phyloP scores from a whole-genome alignment of 1,140 invertebrate species.

The Papilio dardanus region DNA sequence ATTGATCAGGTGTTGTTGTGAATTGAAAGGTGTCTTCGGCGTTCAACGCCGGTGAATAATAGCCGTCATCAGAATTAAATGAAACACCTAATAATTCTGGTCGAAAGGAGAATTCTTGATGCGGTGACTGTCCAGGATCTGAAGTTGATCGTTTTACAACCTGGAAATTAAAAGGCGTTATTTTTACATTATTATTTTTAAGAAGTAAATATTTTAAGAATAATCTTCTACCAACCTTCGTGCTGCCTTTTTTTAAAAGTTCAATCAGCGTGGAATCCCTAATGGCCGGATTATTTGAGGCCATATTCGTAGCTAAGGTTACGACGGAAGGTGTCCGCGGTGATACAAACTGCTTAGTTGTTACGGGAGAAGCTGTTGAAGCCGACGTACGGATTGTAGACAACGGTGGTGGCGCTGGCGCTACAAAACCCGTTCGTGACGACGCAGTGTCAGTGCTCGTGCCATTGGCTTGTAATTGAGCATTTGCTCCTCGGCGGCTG shows the following conservation, averaged over 20 bases:
- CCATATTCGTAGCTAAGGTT: conserved; percentile 55
- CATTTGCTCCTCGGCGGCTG: conserved; percentile 86
- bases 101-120: conserved; percentile 84
- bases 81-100: conserved; percentile 84
- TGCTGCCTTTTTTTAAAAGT: conserved; percentile 85
- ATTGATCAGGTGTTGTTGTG: conserved; percentile 85
- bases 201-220: background rate
- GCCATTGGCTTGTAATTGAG: no score
- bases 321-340: conserved; percentile 85
- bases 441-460: conserved; percentile 71
- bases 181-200: background rate
- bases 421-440: conserved; percentile 71
- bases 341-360: conserved; percentile 73
- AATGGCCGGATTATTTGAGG: conserved; percentile 57
- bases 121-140: conserved; percentile 85
- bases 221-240: conserved; percentile 83
- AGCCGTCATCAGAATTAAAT: conserved; percentile 87
- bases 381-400: conserved; percentile 82
- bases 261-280: conserved; percentile 84
- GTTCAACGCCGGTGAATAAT: conserved; percentile 88
- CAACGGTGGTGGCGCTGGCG: conserved; percentile 82
- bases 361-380: conserved; percentile 77
- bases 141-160: conserved; percentile 83
- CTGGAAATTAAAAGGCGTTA: conserved; percentile 47
- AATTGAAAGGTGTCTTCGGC: conserved; percentile 90